phyloP scores from a whole-genome alignment of 2,888 invertebrate species.

The Phengaris arion region DNA sequence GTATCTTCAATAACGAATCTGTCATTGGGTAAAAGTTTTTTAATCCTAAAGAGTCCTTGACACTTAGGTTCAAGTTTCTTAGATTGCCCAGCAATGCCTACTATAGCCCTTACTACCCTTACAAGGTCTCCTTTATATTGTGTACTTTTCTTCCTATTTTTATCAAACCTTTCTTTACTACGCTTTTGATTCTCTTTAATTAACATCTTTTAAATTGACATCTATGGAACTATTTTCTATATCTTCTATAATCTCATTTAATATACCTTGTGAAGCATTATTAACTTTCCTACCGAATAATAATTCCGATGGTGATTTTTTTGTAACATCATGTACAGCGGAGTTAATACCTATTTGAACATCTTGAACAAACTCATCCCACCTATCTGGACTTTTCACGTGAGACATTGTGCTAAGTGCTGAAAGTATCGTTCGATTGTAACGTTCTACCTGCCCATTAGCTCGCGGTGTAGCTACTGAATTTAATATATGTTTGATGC shows the following conservation, averaged over 20 bases:
- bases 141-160: conserved; percentile 29
- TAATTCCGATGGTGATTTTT: conserved; percentile 32
- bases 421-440: conserved; percentile 37
- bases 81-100: conserved; percentile 33
- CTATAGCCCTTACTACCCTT: conserved; percentile 32
- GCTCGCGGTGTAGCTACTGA: conserved; percentile 41
- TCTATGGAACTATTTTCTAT: neutral
- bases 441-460: conserved; percentile 41
- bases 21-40: conserved; percentile 32
- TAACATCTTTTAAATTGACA: conserved; percentile 26
- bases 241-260: conserved; percentile 28
- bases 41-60: conserved; percentile 34
- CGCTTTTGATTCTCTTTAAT: conserved; percentile 35
- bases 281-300: conserved; percentile 31
- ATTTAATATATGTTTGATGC: too few relatives aligned
- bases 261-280: conserved; percentile 18
- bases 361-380: conserved; percentile 34
- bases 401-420: conserved; percentile 31
- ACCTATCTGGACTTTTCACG: conserved; percentile 27
- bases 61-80: conserved; percentile 35
- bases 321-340: conserved; percentile 31
- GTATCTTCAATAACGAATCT: conserved; percentile 31
- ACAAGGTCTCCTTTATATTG: conserved; percentile 35
- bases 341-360: conserved; percentile 35
- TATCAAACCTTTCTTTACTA: conserved; percentile 34